Conservation (phyloP, 1,140 invertebrate genomes). For the Sesamia nonagrioides region DNA sequence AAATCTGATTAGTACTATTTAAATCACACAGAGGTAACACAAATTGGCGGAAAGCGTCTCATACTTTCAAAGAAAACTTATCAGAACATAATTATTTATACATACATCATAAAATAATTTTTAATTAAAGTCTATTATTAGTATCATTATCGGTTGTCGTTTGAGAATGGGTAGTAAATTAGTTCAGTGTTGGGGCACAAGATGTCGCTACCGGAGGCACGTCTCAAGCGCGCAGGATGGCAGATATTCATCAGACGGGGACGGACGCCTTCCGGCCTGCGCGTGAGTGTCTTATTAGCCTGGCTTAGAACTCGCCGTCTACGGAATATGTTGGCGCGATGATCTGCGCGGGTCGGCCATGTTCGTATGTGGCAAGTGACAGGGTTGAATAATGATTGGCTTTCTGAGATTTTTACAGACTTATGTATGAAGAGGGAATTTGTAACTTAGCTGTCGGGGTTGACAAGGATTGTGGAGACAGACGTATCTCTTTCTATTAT, state of each 20-base stretch:
- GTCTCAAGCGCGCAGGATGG: conserved; percentile 38
- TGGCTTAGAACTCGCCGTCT: conserved; percentile 40
- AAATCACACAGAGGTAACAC: background rate
- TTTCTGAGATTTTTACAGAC: background rate
- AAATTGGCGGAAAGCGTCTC: background rate
- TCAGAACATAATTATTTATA: too few species aligned
- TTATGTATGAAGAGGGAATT: background rate
- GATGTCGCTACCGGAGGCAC: conserved; percentile 44
- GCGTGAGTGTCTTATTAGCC: conserved; percentile 48
- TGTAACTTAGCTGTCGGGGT: background rate
- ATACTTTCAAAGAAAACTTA: background rate
- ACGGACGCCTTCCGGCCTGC: conserved; percentile 52
- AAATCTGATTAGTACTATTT: conserved; percentile 11
- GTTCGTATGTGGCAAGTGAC: background rate
- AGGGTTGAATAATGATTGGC: conserved; percentile 16
- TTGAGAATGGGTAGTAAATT: conserved; percentile 21
- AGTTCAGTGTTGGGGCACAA: conserved; percentile 11
- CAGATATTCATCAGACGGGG: conserved; percentile 52
- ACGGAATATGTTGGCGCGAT: background rate
- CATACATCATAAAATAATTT: conserved; percentile 5
- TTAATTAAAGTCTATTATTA: background rate
- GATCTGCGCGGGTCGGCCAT: conserved; percentile 2
- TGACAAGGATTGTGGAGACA: background rate
- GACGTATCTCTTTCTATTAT: background rate
- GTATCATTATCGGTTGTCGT: background rate